Conservation (phyloP, 1,140 invertebrate species). For the Leptinotarsa lineolata region DNA sequence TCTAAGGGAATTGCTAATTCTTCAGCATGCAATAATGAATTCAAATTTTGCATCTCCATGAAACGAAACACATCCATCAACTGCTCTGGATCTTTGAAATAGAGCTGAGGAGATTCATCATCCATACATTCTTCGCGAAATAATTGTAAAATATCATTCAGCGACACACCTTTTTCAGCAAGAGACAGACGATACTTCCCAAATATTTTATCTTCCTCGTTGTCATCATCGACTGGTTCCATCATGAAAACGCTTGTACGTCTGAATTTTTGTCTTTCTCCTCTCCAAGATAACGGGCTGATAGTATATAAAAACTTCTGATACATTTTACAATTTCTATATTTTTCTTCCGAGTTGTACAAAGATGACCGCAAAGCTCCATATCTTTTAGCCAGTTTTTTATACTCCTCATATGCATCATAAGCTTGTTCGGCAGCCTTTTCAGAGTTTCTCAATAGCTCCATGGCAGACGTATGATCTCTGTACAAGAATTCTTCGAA, state of each 20-base stretch:
- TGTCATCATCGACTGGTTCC: slow-evolving; percentile 19
- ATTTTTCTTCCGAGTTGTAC: slow-evolving; percentile 65
- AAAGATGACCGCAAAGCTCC: slow-evolving; percentile 62
- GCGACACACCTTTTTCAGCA: slow-evolving; percentile 52
- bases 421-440: slow-evolving; percentile 57
- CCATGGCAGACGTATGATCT: slow-evolving; percentile 66
- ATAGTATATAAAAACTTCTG: slow-evolving; percentile 60
- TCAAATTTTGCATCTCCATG: slow-evolving; percentile 68
- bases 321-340: slow-evolving; percentile 65
- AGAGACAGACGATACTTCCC: slow-evolving; percentile 41
- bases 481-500: slow-evolving; percentile 68
- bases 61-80: slow-evolving; percentile 61
- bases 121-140: slow-evolving; percentile 58
- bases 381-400: slow-evolving; percentile 58
- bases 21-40: slow-evolving; percentile 66
- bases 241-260: background rate
- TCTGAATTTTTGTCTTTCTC: slow-evolving; percentile 45
- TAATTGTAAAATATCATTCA: slow-evolving; percentile 58
- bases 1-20: slow-evolving; percentile 63
- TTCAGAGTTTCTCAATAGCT: slow-evolving; percentile 61
- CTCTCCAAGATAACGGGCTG: slow-evolving; percentile 26
- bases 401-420: slow-evolving; percentile 59
- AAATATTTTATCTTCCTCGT: slow-evolving; percentile 39
- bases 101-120: slow-evolving; percentile 58
- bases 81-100: slow-evolving; percentile 64